A percentile compares a stretch with the other conserved stretches of the same genome.
phyloP scores from a whole-genome alignment of 2,113 vertebrate species.

The Cavia porcellus region DNA sequence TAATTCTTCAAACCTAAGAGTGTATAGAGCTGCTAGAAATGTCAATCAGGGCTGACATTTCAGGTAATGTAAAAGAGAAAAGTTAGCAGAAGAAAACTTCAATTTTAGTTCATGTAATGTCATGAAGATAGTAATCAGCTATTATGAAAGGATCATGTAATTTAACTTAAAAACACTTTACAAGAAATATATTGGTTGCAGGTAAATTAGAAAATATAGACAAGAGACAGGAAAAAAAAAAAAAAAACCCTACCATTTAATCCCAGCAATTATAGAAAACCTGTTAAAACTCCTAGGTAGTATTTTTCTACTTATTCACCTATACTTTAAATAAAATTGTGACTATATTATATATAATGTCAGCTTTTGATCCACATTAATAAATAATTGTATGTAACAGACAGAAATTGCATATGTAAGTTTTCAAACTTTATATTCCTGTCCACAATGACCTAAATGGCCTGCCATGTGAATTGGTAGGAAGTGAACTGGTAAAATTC shows the following conservation, averaged over 20 bases:
- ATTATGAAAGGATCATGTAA: not conserved
- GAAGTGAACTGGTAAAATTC: not conserved
- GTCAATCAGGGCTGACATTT: conserved; percentile 36
- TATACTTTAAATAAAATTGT: conserved; percentile 60
- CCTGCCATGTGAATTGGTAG: conserved; percentile 41
- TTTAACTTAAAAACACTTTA: conserved; percentile 30
- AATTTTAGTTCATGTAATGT: conserved; percentile 37
- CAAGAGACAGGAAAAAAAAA: not conserved
- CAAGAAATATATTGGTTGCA: conserved; percentile 43
- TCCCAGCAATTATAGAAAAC: conserved; percentile 28
- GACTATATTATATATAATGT: conserved; percentile 1
- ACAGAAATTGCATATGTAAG: conserved; percentile 46
- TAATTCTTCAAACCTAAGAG: not conserved
- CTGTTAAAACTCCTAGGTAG: conserved; percentile 38
- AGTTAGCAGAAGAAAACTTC: conserved; percentile 10
- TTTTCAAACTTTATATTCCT: conserved; percentile 38
- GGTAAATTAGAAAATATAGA: not conserved
- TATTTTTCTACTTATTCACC: conserved; percentile 51
- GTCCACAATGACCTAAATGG: conserved; percentile 5
- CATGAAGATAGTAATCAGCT: not conserved
- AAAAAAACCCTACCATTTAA: conserved; percentile 55
- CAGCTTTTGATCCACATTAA: not conserved
- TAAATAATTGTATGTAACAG: conserved; percentile 33
- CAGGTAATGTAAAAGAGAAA: conserved; percentile 43
- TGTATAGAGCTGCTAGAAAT: conserved; percentile 27